Evolutionary conservation across 2,888 invertebrate species (phyloP), one percentile per base, ranked within the genome.

Genomic region (Xestia ashworthii): DNA sequence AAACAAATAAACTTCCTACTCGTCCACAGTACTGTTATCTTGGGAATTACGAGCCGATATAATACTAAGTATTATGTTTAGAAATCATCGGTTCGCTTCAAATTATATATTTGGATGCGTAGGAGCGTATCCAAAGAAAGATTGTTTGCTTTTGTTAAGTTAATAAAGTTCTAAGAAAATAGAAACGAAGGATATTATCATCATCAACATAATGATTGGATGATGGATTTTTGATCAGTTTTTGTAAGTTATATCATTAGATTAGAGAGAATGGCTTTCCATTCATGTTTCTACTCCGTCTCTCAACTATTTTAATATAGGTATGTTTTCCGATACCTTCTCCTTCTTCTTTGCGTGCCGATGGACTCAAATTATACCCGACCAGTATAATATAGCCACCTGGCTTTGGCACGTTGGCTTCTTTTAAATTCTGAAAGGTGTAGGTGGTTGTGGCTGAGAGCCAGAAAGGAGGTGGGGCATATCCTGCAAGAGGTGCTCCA

Each of bases 51-150:
- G 80, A 76, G 22, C 71, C 58, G 76, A 79, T 79, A 79, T 86
- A 76, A 75, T 83, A 83, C 83, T 73, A 84, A 84, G 83, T 86
- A 82, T 83, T 78, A 83, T 83, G 68, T 78, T 84, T 82, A 78
- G 78, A 84, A 86, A 84, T 73, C 83, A 78, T 86, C 50, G 60
- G 50, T 75, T 71, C 55, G 75, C 60, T 76, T 48, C 48, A 84
- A 84, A 83, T 84, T 84, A 86, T 82, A 86, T 70, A 71, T 84
- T 78, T 55, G 53, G 74, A 75, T 65, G 83, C 74, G 86, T 82
- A 86, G 75, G 66, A 82, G 83, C 74, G 44, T 75, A 68, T 73
- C 71, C 64, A 73, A 83, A 19, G 16, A 64, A 22, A 78, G 3
- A 85, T 71, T 68, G 71, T 86, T 75, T 68, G 78, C 41, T 75